Evolutionary conservation across 1,140 invertebrate genomes (phyloP).

Genomic region (Drosophila erecta): DNA sequence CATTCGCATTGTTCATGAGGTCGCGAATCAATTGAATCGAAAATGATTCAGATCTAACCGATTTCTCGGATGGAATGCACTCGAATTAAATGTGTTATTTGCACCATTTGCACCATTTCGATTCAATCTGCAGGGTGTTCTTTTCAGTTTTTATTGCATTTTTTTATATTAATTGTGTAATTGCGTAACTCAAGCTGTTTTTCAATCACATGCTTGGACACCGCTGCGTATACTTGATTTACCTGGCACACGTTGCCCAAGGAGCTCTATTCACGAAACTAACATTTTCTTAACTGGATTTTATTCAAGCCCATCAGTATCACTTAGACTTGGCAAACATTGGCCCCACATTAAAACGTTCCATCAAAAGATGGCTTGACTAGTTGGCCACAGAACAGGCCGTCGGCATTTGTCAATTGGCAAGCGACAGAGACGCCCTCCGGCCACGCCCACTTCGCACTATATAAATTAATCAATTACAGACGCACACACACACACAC

Average conservation of each 20-base stretch:
- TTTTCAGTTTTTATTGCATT: not conserved
- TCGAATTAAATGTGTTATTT: not conserved
- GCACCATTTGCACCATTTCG: not conserved
- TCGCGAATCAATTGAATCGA: slow-evolving; percentile 1
- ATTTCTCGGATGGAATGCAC: not conserved
- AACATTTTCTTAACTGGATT: not conserved
- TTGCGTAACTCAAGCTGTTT: no score
- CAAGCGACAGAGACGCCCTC: slow-evolving; percentile 5
- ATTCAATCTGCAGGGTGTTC: no score
- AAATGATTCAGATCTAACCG: not conserved
- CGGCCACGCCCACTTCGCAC: slow-evolving; percentile 37
- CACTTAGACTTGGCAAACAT: slow-evolving; percentile 7
- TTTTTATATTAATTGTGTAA: no score
- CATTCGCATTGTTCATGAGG: slow-evolving; percentile 13
- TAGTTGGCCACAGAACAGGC: not conserved
- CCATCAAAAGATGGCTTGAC: slow-evolving; percentile 17
- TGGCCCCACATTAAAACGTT: slow-evolving; percentile 10
- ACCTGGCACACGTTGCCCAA: not conserved
- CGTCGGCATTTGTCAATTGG: slow-evolving; percentile 14
- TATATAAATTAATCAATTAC: slow-evolving; percentile 81
- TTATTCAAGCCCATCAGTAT: not conserved
- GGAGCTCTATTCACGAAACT: not conserved
- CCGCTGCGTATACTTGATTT: not conserved
- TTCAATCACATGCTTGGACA: not conserved
- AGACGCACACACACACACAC: slow-evolving; percentile 30